Percentiles rank a stretch among this genome's conserved stretches.
Evolutionary conservation across 2,888 invertebrate species (phyloP).

Genomic region (Endotricha flammealis): DNA sequence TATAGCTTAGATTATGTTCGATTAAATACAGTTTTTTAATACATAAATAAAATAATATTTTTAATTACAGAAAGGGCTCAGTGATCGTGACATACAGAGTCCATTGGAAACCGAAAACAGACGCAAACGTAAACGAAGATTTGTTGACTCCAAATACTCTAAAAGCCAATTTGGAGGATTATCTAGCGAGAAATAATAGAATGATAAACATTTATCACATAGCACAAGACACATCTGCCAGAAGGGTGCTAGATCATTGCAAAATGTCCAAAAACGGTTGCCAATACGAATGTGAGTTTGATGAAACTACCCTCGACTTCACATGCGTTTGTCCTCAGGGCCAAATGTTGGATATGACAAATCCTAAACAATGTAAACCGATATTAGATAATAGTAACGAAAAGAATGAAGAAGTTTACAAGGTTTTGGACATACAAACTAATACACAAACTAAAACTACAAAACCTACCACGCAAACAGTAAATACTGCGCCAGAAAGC

Average conservation of each 20-base stretch:
- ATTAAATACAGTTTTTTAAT: slow-evolving; percentile 2
- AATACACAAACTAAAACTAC: slow-evolving; percentile 38
- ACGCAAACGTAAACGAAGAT: slow-evolving; percentile 59
- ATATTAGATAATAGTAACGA: slow-evolving; percentile 37
- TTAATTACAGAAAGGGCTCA: slow-evolving; percentile 79
- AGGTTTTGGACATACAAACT: slow-evolving; percentile 33
- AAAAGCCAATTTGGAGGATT: slow-evolving; percentile 63
- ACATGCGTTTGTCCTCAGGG: slow-evolving; percentile 81
- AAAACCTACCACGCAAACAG: slow-evolving; percentile 30
- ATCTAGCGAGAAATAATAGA: slow-evolving; percentile 69
- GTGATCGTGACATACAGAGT: slow-evolving; percentile 82
- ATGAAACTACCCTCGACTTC: slow-evolving; percentile 80
- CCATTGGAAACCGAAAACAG: slow-evolving; percentile 79
- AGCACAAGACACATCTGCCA: slow-evolving; percentile 54
- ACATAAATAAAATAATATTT: slow-evolving; percentile 12
- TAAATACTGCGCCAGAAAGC: slow-evolving; percentile 25
- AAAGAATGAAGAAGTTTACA: slow-evolving; percentile 28
- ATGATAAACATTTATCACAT: slow-evolving; percentile 75
- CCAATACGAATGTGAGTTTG: slow-evolving; percentile 82
- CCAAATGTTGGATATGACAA: slow-evolving; percentile 51
- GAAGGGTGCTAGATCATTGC: slow-evolving; percentile 80
- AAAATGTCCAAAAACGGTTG: slow-evolving; percentile 82
- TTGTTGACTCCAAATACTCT: slow-evolving; percentile 69
- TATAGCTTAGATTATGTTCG: too few relatives aligned
- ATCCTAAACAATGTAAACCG: slow-evolving; percentile 63